A percentile compares a stretch with the other conserved stretches of the same genome.
Conservation (phyloP, 2,113 vertebrate genomes). For the Anhinga anhinga region DNA sequence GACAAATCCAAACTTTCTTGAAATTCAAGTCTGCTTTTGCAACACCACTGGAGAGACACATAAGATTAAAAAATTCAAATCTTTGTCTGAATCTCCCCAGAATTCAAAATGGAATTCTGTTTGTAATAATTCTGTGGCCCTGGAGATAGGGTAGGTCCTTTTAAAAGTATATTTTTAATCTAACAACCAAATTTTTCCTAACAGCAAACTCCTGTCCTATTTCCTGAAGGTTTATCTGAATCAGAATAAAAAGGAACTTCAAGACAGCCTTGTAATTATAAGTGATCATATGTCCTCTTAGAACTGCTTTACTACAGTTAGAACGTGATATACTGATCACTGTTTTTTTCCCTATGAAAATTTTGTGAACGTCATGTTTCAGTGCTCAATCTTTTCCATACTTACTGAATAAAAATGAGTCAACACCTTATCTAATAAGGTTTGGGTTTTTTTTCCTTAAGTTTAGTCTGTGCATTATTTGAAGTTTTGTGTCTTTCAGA, state of each 20-base stretch:
- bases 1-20: neutral
- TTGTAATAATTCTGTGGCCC: neutral
- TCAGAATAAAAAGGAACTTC: neutral
- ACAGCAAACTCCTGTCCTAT: neutral
- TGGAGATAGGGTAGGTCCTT: neutral
- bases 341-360: neutral
- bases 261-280: neutral
- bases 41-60: neutral
- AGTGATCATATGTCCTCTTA: neutral
- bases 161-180: neutral
- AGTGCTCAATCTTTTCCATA: neutral
- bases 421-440: neutral
- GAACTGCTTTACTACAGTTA: neutral
- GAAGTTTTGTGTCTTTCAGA: neutral
- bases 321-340: neutral
- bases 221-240: neutral
- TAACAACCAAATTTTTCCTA: neutral
- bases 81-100: neutral
- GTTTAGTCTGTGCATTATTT: neutral
- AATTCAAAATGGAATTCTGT: neutral
- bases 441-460: fast-evolving
- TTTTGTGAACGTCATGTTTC: neutral
- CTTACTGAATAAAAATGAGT: neutral
- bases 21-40: neutral
- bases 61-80: neutral